Conservation (phyloP, 2,113 vertebrate genomes). For the Ictalurus punctatus region DNA sequence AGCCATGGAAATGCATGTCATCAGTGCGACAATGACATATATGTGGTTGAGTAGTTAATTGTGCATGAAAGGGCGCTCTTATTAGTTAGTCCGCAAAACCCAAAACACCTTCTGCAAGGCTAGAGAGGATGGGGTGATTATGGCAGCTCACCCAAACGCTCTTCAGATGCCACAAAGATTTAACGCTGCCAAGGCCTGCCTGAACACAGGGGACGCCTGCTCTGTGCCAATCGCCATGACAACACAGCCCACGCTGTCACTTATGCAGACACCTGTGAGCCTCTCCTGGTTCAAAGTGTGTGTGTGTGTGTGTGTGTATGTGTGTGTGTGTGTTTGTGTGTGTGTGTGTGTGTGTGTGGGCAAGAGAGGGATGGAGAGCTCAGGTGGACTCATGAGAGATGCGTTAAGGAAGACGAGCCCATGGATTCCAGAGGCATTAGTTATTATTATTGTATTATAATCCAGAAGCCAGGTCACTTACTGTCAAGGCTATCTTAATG, state of each 20-base stretch:
- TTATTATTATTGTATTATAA: not conserved
- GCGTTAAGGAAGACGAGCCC: not conserved
- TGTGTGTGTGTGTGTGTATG: not conserved
- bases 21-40: slow-evolving; percentile 55
- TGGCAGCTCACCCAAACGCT: slow-evolving; percentile 27
- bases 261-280: slow-evolving; percentile 49
- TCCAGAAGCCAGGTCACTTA: not conserved
- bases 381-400: not conserved
- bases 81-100: slow-evolving; percentile 46
- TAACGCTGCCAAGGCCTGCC: slow-evolving; percentile 58
- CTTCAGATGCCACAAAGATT: slow-evolving; percentile 61
- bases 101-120: slow-evolving; percentile 40
- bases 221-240: slow-evolving; percentile 52
- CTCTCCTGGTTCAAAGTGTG: slow-evolving; percentile 12
- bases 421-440: not conserved
- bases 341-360: not conserved
- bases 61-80: slow-evolving; percentile 53
- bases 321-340: no score
- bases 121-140: slow-evolving; percentile 49
- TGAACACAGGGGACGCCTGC: slow-evolving; percentile 60
- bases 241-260: slow-evolving; percentile 56
- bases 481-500: not conserved
- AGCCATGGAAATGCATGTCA: slow-evolving; percentile 57
- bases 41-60: slow-evolving; percentile 60
- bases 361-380: slow-evolving; percentile 9